Evolutionary conservation across 92 coral and sea anemone species (phyloP).

Genomic region (Diadumene lineata): DNA sequence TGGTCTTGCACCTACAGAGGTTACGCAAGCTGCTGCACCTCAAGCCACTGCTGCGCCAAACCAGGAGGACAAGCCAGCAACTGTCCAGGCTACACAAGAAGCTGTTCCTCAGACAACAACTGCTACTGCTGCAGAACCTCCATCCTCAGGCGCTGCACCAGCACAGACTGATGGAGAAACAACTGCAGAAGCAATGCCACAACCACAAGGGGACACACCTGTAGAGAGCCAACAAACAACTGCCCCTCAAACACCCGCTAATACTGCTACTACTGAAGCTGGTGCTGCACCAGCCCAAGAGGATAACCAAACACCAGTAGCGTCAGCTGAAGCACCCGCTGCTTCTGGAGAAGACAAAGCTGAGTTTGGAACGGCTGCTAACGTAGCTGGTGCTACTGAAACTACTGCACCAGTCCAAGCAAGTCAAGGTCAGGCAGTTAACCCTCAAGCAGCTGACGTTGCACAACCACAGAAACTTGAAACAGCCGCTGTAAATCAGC

Average conservation of each 20-base stretch:
- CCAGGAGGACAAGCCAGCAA: neutral
- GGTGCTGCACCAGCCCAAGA: neutral
- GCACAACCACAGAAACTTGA: neutral
- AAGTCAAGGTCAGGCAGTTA: slow-evolving; percentile 8
- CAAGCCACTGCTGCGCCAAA: neutral
- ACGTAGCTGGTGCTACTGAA: too few relatives aligned
- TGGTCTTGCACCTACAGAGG: neutral
- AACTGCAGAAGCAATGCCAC: slow-evolving; percentile 7
- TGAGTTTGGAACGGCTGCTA: too few relatives aligned
- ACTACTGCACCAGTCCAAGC: slow-evolving; percentile 1
- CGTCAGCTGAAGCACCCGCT: slow-evolving; percentile 19
- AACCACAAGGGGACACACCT: slow-evolving; percentile 1
- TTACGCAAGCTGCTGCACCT: neutral
- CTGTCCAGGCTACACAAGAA: neutral
- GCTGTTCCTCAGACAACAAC: neutral
- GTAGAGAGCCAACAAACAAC: neutral
- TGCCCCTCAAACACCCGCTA: neutral
- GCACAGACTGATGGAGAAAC: neutral
- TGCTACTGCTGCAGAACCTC: slow-evolving; percentile 5
- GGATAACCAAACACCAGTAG: neutral
- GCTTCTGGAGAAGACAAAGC: too few relatives aligned
- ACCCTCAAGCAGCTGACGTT: slow-evolving; percentile 5
- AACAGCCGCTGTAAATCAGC: neutral
- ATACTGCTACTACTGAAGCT: neutral
- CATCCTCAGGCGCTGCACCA: slow-evolving; percentile 9